phyloP scores from a whole-genome alignment of 53 echinoderm and acorn worm species.

The Crossaster papposus region DNA sequence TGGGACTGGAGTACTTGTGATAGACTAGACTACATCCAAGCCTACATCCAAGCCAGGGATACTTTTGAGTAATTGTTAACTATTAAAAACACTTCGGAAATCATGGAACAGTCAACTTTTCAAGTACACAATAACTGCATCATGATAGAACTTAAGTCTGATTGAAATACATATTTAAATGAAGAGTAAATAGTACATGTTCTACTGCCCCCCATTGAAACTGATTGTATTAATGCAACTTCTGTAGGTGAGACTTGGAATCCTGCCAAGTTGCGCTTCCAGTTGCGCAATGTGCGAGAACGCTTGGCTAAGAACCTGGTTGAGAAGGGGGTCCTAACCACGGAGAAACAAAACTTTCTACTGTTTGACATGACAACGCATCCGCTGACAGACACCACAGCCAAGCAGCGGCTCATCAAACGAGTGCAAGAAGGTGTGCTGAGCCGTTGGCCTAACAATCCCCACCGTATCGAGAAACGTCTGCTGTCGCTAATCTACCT shows the following conservation, averaged over 20 bases:
- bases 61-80: too few relatives aligned
- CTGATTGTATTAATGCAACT: too few relatives aligned
- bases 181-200: too few relatives aligned
- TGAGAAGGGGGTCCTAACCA: constrained; percentile 97
- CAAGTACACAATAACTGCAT: too few relatives aligned
- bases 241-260: constrained; percentile 99
- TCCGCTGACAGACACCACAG: constrained; percentile 83
- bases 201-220: too few relatives aligned
- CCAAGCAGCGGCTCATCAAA: constrained; percentile 93
- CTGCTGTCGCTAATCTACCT: constrained; percentile 92
- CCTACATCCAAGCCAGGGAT: too few relatives aligned
- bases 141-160: too few relatives aligned
- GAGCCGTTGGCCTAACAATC: constrained; percentile 96
- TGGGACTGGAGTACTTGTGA: too few relatives aligned
- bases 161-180: too few relatives aligned
- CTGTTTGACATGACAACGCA: constrained; percentile 99
- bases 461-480: constrained; percentile 85
- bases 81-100: too few relatives aligned
- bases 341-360: constrained; percentile 99
- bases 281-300: constrained; percentile 94
- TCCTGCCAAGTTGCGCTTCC: constrained; percentile 91
- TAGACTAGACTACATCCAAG: too few relatives aligned
- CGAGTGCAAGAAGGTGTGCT: constrained; percentile 92
- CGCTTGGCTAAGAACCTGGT: constrained; percentile 97
- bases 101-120: too few relatives aligned